Percentiles rank a stretch among this genome's conserved stretches.
Conservation (phyloP, 23 tunicate genomes). For the Ciona savignyi region DNA sequence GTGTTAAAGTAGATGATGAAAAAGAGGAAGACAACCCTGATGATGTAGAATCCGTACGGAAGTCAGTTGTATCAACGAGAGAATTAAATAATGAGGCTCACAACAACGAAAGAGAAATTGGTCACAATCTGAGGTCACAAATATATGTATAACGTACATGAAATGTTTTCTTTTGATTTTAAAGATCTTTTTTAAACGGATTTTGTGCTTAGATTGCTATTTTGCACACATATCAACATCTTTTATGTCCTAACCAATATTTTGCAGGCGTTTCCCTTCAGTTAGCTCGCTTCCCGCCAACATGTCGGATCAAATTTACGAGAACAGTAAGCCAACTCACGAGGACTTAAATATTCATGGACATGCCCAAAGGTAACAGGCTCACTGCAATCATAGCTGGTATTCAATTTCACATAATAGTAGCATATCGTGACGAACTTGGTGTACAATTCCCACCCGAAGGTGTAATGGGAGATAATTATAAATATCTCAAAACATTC, state of each 20-base stretch:
- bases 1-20: conserved; percentile 14
- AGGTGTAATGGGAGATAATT: too few relatives aligned
- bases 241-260: too few relatives aligned
- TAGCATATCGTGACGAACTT: too few relatives aligned
- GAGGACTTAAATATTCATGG: neutral
- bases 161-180: too few relatives aligned
- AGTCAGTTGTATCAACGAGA: neutral
- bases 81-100: too few relatives aligned
- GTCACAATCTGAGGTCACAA: too few relatives aligned
- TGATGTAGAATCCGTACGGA: conserved; percentile 1
- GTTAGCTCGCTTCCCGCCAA: conserved; percentile 34
- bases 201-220: neutral
- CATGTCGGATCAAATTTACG: conserved; percentile 30
- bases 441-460: too few relatives aligned
- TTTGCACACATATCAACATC: neutral
- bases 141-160: too few relatives aligned
- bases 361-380: neutral
- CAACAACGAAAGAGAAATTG: too few relatives aligned
- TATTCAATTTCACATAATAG: too few relatives aligned
- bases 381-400: too few relatives aligned
- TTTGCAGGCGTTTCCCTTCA: neutral
- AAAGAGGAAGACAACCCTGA: conserved; percentile 26
- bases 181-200: neutral
- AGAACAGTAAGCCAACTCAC: conserved; percentile 12
- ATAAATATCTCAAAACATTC: too few relatives aligned